A percentile compares a stretch with the other conserved stretches of the same genome.
Conservation (phyloP, 2,113 vertebrate genomes). For the Seriola rivoliana region DNA sequence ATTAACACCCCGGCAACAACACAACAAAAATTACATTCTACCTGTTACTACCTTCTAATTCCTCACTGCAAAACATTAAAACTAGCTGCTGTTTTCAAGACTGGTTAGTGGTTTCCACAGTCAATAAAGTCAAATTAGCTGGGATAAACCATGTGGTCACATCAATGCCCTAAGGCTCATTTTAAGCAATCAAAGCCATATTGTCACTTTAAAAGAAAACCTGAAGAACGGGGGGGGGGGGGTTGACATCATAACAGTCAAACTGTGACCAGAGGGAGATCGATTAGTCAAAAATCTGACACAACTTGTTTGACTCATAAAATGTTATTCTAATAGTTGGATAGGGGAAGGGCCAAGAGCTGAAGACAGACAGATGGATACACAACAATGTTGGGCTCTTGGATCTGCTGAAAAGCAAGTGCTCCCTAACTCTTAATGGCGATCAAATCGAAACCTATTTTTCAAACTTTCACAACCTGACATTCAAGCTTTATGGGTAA, state of each 20-base stretch:
- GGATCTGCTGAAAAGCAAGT: constrained; percentile 12
- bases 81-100: background rate
- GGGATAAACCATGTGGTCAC: background rate
- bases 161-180: background rate
- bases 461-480: constrained; percentile 25
- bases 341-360: background rate
- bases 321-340: constrained; percentile 27
- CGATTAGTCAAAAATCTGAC: constrained; percentile 1
- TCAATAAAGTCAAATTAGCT: background rate
- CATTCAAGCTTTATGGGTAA: constrained; percentile 6
- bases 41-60: background rate
- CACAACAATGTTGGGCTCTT: constrained; percentile 9
- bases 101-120: background rate
- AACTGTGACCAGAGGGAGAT: background rate
- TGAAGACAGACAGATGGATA: constrained; percentile 31
- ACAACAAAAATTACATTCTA: background rate
- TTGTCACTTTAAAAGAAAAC: background rate
- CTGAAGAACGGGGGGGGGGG: background rate
- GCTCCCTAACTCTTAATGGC: constrained; percentile 16
- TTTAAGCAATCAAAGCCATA: background rate
- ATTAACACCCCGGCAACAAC: background rate
- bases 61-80: background rate
- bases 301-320: constrained; percentile 12
- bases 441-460: constrained; percentile 1
- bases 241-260: background rate